Evolutionary conservation across 2,888 invertebrate genomes (phyloP).

Genomic region (Eurois occulta): DNA sequence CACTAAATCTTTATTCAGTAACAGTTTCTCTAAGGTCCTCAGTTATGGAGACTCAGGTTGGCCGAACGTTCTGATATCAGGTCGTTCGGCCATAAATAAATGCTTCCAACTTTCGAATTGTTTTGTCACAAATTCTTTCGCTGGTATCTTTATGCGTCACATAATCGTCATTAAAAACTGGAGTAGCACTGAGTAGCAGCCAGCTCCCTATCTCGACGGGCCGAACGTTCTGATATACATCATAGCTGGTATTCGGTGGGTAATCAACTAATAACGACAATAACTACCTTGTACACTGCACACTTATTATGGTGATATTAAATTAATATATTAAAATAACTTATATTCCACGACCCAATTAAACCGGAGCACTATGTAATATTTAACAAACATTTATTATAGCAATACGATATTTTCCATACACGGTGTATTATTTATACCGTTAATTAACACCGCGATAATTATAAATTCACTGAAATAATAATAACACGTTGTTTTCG

Average conservation of each 20-base stretch:
- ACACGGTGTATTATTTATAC: constrained; percentile 43
- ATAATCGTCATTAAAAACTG: no score
- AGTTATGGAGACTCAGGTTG: no score
- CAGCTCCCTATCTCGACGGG: no score
- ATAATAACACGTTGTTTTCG: constrained; percentile 45
- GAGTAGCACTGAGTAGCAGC: no score
- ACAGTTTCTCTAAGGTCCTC: no score
- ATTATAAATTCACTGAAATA: constrained; percentile 47
- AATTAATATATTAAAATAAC: constrained; percentile 39
- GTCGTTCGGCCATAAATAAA: no score
- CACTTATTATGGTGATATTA: constrained; percentile 20
- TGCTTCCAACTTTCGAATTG: no score
- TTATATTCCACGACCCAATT: constrained; percentile 46
- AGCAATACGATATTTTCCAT: constrained; percentile 43
- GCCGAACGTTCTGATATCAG: no score
- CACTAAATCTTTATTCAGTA: no score
- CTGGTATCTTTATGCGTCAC: no score
- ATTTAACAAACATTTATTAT: constrained; percentile 30
- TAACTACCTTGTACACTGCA: neutral
- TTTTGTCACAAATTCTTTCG: no score
- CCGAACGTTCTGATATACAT: no score
- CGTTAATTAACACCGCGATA: constrained; percentile 56
- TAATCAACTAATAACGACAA: neutral
- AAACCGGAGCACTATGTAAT: constrained; percentile 30
- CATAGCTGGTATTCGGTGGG: neutral